phyloP scores from a whole-genome alignment of 2,113 vertebrate genomes.

The Erpornis zantholeuca region DNA sequence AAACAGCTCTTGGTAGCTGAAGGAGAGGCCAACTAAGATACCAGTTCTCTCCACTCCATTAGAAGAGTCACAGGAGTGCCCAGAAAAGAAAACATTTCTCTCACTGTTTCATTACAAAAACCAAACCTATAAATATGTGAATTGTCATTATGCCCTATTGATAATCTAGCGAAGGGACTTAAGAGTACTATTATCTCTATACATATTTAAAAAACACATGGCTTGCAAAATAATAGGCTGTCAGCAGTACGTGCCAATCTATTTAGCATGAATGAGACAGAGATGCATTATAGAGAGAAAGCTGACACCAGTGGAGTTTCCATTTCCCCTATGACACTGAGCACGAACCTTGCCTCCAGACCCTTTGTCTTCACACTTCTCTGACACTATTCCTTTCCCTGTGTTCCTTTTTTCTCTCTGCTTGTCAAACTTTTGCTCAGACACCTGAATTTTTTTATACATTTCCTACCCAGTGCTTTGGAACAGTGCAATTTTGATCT shows the following conservation, averaged over 20 bases:
- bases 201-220: background rate
- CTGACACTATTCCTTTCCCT: conserved; percentile 34
- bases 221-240: conserved; percentile 10
- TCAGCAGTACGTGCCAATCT: conserved; percentile 45
- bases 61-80: background rate
- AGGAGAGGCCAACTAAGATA: background rate
- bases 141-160: background rate
- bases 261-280: conserved; percentile 41
- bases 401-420: conserved; percentile 2
- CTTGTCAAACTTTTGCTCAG: conserved; percentile 34
- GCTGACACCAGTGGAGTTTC: conserved; percentile 16
- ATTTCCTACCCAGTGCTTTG: conserved; percentile 11
- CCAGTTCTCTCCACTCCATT: background rate
- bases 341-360: conserved; percentile 36
- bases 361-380: conserved; percentile 61
- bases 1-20: background rate
- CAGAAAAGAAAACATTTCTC: background rate
- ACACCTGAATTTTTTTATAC: conserved; percentile 27
- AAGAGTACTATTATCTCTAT: background rate
- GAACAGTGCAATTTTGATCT: conserved; percentile 22
- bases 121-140: background rate
- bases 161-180: background rate
- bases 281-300: conserved; percentile 51
- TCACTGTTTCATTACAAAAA: background rate
- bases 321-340: conserved; percentile 31